Conservation (phyloP, 2,113 vertebrate species). For the Syngnathoides biaculeatus region DNA sequence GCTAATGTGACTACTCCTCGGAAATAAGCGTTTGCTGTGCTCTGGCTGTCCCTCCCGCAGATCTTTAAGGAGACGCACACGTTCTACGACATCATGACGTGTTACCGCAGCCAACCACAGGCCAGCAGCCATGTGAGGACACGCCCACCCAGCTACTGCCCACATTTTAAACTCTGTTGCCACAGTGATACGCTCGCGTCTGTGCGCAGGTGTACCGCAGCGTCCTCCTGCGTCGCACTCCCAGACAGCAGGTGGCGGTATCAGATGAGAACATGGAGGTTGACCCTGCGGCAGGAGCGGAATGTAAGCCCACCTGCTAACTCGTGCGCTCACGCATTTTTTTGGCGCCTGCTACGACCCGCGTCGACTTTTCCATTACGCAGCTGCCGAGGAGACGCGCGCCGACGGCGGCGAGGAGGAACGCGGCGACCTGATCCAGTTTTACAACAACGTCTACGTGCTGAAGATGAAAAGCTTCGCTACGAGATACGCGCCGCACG, state of each 20-base stretch:
- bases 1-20: too few species aligned
- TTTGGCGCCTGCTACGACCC: too few species aligned
- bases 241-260: slow-evolving; percentile 29
- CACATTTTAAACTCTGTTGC: neutral
- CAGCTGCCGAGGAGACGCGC: slow-evolving; percentile 16
- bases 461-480: slow-evolving; percentile 87
- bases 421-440: slow-evolving; percentile 92
- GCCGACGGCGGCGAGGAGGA: slow-evolving; percentile 60
- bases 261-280: slow-evolving; percentile 71
- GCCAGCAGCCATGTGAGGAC: slow-evolving; percentile 89
- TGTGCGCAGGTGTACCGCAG: slow-evolving; percentile 87
- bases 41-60: slow-evolving; percentile 47
- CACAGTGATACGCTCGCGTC: neutral
- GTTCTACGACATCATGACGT: slow-evolving; percentile 98
- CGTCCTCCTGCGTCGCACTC: slow-evolving; percentile 79
- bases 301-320: slow-evolving; percentile 49
- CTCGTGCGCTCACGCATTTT: too few species aligned
- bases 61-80: slow-evolving; percentile 91
- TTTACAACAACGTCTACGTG: slow-evolving; percentile 89
- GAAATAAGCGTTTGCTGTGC: neutral
- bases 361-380: neutral
- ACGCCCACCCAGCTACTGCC: neutral
- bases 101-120: slow-evolving; percentile 95
- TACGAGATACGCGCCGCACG: slow-evolving; percentile 78
- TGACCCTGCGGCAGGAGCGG: slow-evolving; percentile 65